Evolutionary conservation across 2,888 invertebrate genomes (phyloP).

Genomic region (Hypolimnas misippus): DNA sequence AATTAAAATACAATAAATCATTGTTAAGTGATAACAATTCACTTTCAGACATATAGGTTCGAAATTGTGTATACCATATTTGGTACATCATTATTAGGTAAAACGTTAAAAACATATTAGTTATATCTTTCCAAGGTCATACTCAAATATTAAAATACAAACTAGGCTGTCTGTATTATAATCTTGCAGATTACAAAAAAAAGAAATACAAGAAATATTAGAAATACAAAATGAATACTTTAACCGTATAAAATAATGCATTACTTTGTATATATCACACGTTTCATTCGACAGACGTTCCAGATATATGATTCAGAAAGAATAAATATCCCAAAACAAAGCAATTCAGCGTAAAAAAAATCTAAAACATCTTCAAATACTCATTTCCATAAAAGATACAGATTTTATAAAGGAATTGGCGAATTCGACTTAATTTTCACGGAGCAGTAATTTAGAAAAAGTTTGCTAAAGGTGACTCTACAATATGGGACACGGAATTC

Average conservation of each 20-base stretch:
- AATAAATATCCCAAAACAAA: neutral
- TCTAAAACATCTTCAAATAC: neutral
- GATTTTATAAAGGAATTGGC: neutral
- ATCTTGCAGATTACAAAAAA: too few relatives aligned
- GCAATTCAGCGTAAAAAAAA: neutral
- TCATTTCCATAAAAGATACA: neutral
- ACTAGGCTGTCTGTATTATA: too few relatives aligned
- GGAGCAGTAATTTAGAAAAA: slow-evolving; percentile 9
- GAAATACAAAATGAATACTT: too few relatives aligned
- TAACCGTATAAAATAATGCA: neutral
- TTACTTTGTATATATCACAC: neutral
- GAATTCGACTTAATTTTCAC: neutral
- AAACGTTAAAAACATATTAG: too few relatives aligned
- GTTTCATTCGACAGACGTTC: neutral
- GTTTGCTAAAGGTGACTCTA: neutral
- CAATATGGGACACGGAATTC: slow-evolving; percentile 10
- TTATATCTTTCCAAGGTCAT: too few relatives aligned
- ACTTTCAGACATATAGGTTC: too few relatives aligned
- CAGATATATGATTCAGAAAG: neutral
- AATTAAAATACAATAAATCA: too few relatives aligned
- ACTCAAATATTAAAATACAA: too few relatives aligned
- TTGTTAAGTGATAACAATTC: too few relatives aligned
- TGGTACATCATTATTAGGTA: too few relatives aligned
- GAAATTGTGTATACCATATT: too few relatives aligned
- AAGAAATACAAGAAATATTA: too few relatives aligned